Conservation (phyloP, 2,797 vertebrate genomes). For the Acanthornis magna region DNA sequence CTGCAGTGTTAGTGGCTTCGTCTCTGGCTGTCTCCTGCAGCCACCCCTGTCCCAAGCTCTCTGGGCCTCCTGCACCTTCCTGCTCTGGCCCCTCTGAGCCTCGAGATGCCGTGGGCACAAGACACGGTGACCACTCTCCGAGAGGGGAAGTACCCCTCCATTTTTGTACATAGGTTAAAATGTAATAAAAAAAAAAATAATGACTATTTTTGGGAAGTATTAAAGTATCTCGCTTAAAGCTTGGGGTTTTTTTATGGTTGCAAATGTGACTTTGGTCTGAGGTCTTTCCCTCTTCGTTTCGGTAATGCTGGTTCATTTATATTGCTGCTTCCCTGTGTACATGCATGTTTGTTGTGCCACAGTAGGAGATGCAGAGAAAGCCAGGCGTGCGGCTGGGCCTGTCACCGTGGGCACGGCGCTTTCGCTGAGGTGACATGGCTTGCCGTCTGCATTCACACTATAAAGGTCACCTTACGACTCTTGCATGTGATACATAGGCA, state of each 20-base stretch:
- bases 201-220: constrained; percentile 67
- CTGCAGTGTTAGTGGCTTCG: constrained; percentile 85
- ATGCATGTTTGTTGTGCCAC: constrained; percentile 1
- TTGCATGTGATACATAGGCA: constrained; percentile 56
- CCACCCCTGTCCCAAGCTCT: constrained; percentile 18
- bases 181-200: constrained; percentile 60
- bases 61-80: constrained; percentile 63
- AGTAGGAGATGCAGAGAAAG: constrained; percentile 43
- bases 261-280: constrained; percentile 43
- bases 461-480: neutral
- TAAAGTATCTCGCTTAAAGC: constrained; percentile 62
- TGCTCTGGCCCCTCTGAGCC: constrained; percentile 35
- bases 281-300: constrained; percentile 1
- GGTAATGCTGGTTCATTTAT: constrained; percentile 16
- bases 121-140: neutral
- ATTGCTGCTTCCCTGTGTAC: constrained; percentile 42
- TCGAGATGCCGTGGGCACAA: neutral
- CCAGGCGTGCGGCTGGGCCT: neutral
- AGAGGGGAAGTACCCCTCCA: neutral
- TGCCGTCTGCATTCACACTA: neutral
- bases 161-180: constrained; percentile 70
- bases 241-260: constrained; percentile 21
- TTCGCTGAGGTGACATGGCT: neutral
- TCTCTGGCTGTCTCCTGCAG: neutral
- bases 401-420: neutral